Evolutionary conservation across 2,797 vertebrate species (phyloP), one percentile per base, ranked within the genome.

Genomic region (Tragelaphus eurycerus): DNA sequence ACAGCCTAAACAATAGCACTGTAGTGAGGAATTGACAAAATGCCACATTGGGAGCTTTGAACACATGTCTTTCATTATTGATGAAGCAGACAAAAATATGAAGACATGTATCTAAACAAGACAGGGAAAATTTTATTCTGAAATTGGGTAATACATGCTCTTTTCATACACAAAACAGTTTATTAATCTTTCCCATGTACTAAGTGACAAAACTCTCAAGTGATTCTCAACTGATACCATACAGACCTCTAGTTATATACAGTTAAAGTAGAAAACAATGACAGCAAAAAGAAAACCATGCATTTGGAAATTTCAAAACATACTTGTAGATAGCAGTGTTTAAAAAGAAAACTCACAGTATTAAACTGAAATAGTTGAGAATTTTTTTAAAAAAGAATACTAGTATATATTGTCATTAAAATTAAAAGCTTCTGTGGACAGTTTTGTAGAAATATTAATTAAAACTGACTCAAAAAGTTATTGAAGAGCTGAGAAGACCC

Each of bases 361-460:
- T 92, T 96, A 82, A 96, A 82, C 57, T 96, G 48, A 23, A 82
- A 87, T 15, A 86, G 38, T 64, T 83, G 62, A 83, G 31, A 81
- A 57, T 48, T 59, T 90, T 92, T 92, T 50, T 2, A 27, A 2
- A 38, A 27, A 79, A 89, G 38, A 50, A 38, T 90, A 90, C 25
- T 79, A 31, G 15, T 79, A 21, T 62, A 55, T 86, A 25, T 83
- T 95, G 13, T 54, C 64, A 91, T 81, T 93, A 62, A 91, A 57
- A 34, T 84, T 85, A 59, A 93, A 95, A 81, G 12, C n/a, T 25
- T 86, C 31, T 14, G 27, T 95, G 14, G 21, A 54, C 17, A 38
- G 25, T 76, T 96, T 96, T 82, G 7, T 92, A 86, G 38, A 86
- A 89, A 82, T 52, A 50, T 88, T 91, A 78, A 34, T 25, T 91